Evolutionary conservation across 2,888 invertebrate genomes (phyloP), one percentile per base, ranked within the genome.

Genomic region (Meiosimyza decipiens): DNA sequence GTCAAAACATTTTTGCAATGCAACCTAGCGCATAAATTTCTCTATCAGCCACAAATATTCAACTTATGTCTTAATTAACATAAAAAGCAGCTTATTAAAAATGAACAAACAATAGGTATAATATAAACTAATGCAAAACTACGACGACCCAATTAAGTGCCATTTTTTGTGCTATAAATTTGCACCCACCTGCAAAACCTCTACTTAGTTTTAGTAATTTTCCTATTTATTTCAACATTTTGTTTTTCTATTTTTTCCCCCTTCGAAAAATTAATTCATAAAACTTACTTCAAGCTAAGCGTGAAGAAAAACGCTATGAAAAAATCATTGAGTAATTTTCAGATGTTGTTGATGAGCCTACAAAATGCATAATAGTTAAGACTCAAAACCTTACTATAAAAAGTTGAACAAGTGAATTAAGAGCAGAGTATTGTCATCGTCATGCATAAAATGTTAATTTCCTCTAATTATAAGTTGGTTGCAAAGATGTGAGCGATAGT

Each of bases 381-480:
- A 16, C 55, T n/a, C 15, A 12, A 18, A 52, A 54, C 65, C 28
- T 28, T 28, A 28, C 28, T 3, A 28, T 28, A 28, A 28, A 28
- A 73, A 76, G 76, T 79, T 78, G 72, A 77, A 71, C 78, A 77
- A 81, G 68, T 73, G 71, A 75, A 75, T 75, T 79, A 77, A 75
- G 71, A 73, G 62, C n/a, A 69, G 52, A 49, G 54, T 60, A 28
- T 57, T 60, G 51, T 71, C 74, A 63, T 63, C 74, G 67, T 68
- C 74, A 74, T 76, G 57, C 68, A 74, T 76, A 75, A 76, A 74
- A 77, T 75, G 73, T 72, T 73, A 77, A 77, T 77, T 77, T 77
- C 69, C 89, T 93, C 93, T 78, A 80, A 79, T 82, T 80, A 81
- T 76, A 74, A 75, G 76, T 75, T 78, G 59, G 76, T 75, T 78